These are phyloP conservation scores for Diphyllodes magnificus DNA, from an alignment of 2,113 vertebrate genomes.

Conservation along the genomic window DNA sequence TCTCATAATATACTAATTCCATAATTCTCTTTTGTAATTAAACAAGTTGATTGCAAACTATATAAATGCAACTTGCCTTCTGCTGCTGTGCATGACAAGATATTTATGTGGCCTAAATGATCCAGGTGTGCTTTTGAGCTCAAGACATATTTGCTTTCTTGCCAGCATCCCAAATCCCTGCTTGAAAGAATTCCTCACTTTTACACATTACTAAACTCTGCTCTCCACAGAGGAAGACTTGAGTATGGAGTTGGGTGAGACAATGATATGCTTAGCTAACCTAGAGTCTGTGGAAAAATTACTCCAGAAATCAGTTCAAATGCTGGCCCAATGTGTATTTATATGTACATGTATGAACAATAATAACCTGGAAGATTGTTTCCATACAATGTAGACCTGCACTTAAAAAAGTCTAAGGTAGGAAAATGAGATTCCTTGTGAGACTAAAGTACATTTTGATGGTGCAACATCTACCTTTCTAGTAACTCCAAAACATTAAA, in stretches of 20 bases:
- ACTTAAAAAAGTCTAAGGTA: neutral
- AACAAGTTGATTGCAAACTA: neutral
- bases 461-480: neutral
- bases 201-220: neutral
- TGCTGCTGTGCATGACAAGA: neutral
- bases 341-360: neutral
- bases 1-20: neutral
- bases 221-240: neutral
- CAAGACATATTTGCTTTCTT: neutral
- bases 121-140: neutral
- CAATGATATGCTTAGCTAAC: neutral
- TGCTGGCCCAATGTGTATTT: neutral
- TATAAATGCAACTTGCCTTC: neutral
- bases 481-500: neutral
- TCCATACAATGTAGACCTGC: neutral
- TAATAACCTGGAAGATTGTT: neutral
- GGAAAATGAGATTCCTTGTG: neutral
- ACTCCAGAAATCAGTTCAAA: neutral
- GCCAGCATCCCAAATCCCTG: neutral
- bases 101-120: neutral
- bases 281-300: neutral
- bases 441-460: neutral
- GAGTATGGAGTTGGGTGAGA: neutral
- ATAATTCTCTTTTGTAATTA: neutral
- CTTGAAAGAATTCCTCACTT: neutral